Conservation (phyloP, 2,888 invertebrate genomes). For the Diabrotica balteata region DNA sequence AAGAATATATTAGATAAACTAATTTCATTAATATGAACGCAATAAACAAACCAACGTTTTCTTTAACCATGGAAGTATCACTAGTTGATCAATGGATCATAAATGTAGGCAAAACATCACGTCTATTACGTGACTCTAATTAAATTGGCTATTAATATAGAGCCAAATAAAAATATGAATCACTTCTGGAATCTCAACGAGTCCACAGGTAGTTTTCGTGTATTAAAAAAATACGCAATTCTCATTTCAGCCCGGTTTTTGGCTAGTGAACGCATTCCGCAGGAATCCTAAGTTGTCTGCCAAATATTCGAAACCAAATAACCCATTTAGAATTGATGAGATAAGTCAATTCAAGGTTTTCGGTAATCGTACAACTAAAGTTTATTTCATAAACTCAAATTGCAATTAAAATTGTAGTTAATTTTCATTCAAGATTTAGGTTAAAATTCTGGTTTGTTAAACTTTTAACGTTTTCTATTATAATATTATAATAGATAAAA, state of each 20-base stretch:
- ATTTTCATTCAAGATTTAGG: no score
- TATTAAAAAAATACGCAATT: constrained; percentile 5
- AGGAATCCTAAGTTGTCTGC: constrained; percentile 23
- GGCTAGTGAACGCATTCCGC: constrained; percentile 19
- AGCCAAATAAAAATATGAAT: neutral
- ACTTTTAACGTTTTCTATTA: no score
- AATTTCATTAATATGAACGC: no score
- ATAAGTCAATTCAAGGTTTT: constrained; percentile 24
- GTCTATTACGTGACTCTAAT: neutral
- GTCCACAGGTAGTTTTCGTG: constrained; percentile 3
- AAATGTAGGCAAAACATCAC: no score
- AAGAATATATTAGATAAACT: no score
- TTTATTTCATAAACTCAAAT: constrained; percentile 7
- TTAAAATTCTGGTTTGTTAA: no score
- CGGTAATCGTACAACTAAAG: neutral
- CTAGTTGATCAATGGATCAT: no score
- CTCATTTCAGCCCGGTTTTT: constrained; percentile 6
- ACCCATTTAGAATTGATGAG: constrained; percentile 23
- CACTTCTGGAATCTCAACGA: neutral
- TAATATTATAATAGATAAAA: no score
- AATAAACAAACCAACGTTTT: no score
- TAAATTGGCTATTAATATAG: neutral
- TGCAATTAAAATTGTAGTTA: neutral
- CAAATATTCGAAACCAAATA: constrained; percentile 34
- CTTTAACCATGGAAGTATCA: no score